Conservation (phyloP, 2,113 vertebrate genomes). For the Ictalurus punctatus region DNA sequence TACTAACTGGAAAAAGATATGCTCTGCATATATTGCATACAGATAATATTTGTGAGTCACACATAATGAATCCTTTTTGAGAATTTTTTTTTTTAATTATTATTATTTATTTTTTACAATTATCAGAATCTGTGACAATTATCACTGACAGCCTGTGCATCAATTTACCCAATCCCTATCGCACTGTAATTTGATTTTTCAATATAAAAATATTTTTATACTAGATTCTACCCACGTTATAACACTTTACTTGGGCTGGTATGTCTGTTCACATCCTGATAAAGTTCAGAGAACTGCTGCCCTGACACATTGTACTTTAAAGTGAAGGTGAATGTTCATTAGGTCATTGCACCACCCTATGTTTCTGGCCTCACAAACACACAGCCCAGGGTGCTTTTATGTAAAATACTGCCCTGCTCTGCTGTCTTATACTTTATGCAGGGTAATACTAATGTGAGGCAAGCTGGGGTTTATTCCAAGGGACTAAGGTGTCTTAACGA, state of each 20-base stretch:
- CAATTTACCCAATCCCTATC: neutral
- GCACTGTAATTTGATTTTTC: neutral
- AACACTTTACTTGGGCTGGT: neutral
- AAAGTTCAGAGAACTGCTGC: constrained; percentile 31
- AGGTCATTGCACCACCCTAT: constrained; percentile 42
- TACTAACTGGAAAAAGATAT: neutral
- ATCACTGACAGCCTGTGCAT: neutral
- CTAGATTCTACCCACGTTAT: neutral
- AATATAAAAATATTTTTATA: neutral
- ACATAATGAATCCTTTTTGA: neutral
- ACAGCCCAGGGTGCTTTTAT: neutral
- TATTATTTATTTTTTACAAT: neutral
- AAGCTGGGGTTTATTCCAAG: neutral
- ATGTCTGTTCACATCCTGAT: constrained; percentile 13
- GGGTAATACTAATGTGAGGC: neutral
- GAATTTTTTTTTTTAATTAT: neutral
- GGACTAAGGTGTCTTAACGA: neutral
- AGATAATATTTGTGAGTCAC: neutral
- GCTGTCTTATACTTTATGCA: neutral
- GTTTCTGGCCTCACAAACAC: constrained; percentile 15
- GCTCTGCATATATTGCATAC: neutral
- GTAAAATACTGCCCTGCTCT: neutral
- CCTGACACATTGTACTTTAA: neutral
- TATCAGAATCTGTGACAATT: too few species aligned
- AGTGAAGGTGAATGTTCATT: constrained; percentile 30